Percentiles rank a stretch among this genome's conserved stretches.
Evolutionary conservation across 2,113 vertebrate genomes (phyloP).

Genomic region (Rhinichthys klamathensis): DNA sequence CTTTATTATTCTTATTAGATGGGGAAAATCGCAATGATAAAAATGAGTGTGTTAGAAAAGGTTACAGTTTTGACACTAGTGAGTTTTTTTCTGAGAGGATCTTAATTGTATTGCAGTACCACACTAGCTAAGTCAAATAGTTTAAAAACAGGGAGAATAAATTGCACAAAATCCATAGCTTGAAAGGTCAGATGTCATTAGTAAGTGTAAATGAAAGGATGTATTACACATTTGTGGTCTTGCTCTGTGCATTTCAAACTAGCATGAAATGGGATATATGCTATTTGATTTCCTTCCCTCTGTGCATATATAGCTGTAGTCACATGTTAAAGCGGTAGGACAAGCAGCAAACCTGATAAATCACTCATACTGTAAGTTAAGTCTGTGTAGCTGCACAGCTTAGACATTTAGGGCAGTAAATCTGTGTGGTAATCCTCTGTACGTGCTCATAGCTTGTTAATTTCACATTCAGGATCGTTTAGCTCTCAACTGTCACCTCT

Average conservation of each 20-base stretch:
- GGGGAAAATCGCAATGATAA: not conserved
- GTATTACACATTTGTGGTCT: slow-evolving; percentile 1
- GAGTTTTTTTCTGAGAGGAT: no score
- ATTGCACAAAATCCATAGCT: not conserved
- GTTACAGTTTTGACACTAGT: no score
- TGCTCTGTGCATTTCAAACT: not conserved
- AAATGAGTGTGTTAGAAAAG: not conserved
- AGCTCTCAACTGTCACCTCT: not conserved
- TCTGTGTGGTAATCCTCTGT: slow-evolving; percentile 8
- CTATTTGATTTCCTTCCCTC: slow-evolving; percentile 35
- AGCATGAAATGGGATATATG: slow-evolving; percentile 26
- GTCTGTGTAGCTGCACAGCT: not conserved
- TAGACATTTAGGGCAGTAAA: not conserved
- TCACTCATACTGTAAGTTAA: slow-evolving; percentile 14
- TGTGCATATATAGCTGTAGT: slow-evolving; percentile 7
- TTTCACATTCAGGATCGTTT: not conserved
- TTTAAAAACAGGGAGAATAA: not conserved
- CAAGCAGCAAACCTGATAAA: slow-evolving; percentile 22
- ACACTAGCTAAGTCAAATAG: not conserved
- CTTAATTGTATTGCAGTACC: no score
- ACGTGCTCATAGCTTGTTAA: not conserved
- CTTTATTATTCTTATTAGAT: not conserved
- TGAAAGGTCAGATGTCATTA: not conserved
- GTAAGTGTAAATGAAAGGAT: not conserved
- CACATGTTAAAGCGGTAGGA: slow-evolving; percentile 34